Evolutionary conservation across 2,888 invertebrate genomes (phyloP).

Genomic region (Scaptomyza cyrtandrae): DNA sequence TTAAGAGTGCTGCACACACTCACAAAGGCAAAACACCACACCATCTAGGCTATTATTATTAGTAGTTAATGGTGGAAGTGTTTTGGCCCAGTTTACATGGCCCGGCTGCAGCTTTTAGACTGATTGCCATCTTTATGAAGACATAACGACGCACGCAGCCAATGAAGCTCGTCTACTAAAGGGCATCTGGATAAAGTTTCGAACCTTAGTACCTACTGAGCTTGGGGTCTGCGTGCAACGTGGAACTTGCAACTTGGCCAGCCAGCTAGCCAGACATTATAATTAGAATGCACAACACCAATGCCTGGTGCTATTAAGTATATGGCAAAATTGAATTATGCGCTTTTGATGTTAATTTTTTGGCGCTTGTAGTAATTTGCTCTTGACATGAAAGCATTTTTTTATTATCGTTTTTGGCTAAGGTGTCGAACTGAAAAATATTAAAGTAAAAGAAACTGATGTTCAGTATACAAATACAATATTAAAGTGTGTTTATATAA

Average conservation of each 20-base stretch:
- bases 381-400: conserved; percentile 48
- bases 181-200: conserved; percentile 24
- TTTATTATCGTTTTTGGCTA: not conserved
- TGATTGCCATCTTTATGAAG: conserved; percentile 78
- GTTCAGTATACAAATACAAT: not conserved
- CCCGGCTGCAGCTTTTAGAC: conserved; percentile 47
- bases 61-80: conserved; percentile 57
- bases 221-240: conserved; percentile 42
- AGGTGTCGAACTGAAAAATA: conserved; percentile 8
- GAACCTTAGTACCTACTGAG: not conserved
- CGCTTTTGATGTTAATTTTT: conserved; percentile 63
- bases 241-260: not conserved
- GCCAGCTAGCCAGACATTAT: conserved; percentile 41
- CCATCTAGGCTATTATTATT: conserved; percentile 58
- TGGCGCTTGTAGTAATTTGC: conserved; percentile 53
- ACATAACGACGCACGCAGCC: conserved; percentile 68
- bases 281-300: conserved; percentile 69
- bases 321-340: conserved; percentile 50
- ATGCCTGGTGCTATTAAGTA: conserved; percentile 47
- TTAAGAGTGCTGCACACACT: conserved; percentile 7
- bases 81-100: conserved; percentile 74
- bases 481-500: not conserved
- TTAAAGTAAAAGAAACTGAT: not conserved
- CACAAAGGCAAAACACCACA: conserved; percentile 1
- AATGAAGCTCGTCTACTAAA: conserved; percentile 42